phyloP scores from a whole-genome alignment of 2,113 vertebrate genomes.

The Callorhinus ursinus region DNA sequence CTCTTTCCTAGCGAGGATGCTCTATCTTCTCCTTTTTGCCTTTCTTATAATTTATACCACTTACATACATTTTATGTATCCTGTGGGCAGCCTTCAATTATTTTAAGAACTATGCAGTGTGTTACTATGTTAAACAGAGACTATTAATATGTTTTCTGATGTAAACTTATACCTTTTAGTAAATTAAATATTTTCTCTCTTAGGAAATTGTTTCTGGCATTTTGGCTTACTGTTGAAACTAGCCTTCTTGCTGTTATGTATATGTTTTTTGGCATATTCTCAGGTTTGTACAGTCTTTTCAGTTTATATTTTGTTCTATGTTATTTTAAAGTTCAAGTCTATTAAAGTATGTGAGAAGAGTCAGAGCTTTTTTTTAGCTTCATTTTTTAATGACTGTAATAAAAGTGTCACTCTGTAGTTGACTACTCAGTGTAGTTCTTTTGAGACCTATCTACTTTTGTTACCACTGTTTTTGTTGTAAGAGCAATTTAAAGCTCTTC shows the following conservation, averaged over 20 bases:
- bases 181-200: conserved; percentile 75
- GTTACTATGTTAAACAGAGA: not conserved
- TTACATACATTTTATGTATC: not conserved
- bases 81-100: not conserved
- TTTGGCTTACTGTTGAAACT: conserved; percentile 93
- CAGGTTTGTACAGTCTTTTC: conserved; percentile 88
- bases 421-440: conserved; percentile 65
- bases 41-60: not conserved
- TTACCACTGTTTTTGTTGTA: conserved; percentile 76
- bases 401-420: conserved; percentile 69
- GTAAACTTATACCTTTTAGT: conserved; percentile 54
- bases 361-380: conserved; percentile 36
- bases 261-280: conserved; percentile 94
- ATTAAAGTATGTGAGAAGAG: conserved; percentile 53
- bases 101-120: not conserved
- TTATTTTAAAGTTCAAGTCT: conserved; percentile 69
- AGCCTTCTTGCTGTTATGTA: conserved; percentile 91
- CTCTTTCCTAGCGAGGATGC: not conserved
- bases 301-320: conserved; percentile 60
- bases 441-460: conserved; percentile 71
- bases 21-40: not conserved
- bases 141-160: conserved; percentile 33
- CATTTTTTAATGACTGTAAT: conserved; percentile 77
- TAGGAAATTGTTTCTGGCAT: conserved; percentile 94
- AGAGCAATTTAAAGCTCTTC: conserved; percentile 76